Evolutionary conservation across 2,797 vertebrate species (phyloP).

Genomic region (Myotis findleyi): DNA sequence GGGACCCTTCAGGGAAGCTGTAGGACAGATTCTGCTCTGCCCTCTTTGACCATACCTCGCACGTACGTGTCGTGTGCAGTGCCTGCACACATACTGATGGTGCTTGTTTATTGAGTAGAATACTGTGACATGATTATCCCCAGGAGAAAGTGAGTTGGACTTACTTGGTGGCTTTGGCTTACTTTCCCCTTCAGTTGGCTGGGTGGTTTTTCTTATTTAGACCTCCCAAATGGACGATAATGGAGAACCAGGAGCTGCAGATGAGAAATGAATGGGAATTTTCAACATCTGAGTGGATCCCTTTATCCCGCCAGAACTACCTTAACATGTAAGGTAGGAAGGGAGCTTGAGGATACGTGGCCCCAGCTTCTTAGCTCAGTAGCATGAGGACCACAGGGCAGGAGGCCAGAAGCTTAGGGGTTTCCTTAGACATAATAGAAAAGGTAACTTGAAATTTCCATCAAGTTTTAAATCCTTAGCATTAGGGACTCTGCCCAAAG

Average conservation of each 20-base stretch:
- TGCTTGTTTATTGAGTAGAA: conserved; percentile 26
- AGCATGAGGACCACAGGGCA: background rate
- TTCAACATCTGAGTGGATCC: background rate
- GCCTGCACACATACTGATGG: background rate
- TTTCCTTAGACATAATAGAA: background rate
- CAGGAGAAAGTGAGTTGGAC: conserved; percentile 9
- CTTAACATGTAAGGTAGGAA: background rate
- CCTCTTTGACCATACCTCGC: background rate
- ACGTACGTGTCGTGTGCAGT: background rate
- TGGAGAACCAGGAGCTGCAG: background rate
- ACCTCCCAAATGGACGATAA: background rate
- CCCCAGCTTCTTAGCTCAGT: background rate
- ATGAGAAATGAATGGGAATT: conserved; percentile 16
- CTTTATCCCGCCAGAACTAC: conserved; percentile 8
- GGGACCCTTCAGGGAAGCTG: background rate
- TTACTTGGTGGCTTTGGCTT: background rate
- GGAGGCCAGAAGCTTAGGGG: background rate
- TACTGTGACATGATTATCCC: background rate
- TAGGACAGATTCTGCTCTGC: background rate
- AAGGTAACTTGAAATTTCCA: conserved; percentile 44
- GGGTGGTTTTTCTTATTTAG: background rate
- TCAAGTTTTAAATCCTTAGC: background rate
- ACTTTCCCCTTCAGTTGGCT: background rate
- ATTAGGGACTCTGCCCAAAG: background rate
- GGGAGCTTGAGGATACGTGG: background rate